Base-by-base conservation (phyloP, 2,113 vertebrate genomes). In the Psettodes erumei region DNA sequence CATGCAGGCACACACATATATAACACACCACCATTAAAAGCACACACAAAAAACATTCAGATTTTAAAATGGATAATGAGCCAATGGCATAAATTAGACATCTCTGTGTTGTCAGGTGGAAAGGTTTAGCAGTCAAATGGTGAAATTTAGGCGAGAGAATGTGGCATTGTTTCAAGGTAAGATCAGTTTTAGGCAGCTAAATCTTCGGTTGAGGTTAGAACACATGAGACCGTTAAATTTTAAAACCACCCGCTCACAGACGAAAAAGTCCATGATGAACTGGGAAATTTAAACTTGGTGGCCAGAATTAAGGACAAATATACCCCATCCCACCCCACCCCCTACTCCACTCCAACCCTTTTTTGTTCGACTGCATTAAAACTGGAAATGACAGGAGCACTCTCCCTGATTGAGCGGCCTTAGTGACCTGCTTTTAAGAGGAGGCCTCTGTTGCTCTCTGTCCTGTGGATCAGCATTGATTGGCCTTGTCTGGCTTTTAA, bases 391-490 rank as follows among this genome's bases (percentile, higher is more conserved):
- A 28, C 58, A 27, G n/a, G 5, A 71, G 70, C 70, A 76, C 65
- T 83, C 43, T 71, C 23, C 37, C 48, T 84, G 66, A 82, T 68
- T 67, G 55, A 58, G 23, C 38, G 32, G 48, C 43, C 19, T 61
- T 2, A 7, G 33, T 55, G 51, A 10, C 23, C 27, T 61, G 35
- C 50, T 63, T 65, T 76, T 66, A 43, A 75, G 42, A 33, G 43
- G 28, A 78, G 37, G 23, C 48, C 32, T 51, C 32, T 23, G 38
- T 15, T 56, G 61, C 53, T 72, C 71, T 38, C 56, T 47, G 61
- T 79, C 62, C 21, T 27, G 38, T 54, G 38, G 65, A 77, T 77
- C 68, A 75, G 55, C 32, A 87, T 81, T 65, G 84, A 86, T 79
- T 68, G 47, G 40, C 51, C 81, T 59, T 64, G 27, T 43, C 50